Percentiles rank a stretch among this genome's conserved stretches.
Conservation (phyloP, 2,797 vertebrate genomes). For the Vireo griseus region DNA sequence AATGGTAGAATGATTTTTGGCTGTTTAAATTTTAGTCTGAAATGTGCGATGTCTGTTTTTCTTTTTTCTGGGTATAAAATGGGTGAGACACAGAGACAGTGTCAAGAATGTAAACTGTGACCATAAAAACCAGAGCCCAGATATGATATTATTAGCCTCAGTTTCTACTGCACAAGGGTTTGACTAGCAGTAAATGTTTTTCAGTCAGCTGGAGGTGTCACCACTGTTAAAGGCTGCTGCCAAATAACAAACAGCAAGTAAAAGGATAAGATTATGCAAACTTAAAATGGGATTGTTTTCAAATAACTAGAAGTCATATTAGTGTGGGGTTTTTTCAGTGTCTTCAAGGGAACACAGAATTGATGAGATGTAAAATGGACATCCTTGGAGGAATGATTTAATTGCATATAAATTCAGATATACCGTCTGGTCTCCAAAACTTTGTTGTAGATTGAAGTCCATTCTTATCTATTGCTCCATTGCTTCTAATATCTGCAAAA, state of each 20-base stretch:
- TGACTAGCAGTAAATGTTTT: neutral
- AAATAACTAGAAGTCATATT: neutral
- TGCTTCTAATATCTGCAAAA: neutral
- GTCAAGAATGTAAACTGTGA: conserved; percentile 19
- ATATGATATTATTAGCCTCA: neutral
- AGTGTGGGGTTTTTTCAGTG: accelerated
- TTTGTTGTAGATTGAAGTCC: neutral
- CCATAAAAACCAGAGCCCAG: neutral
- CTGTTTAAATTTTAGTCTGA: conserved; percentile 55
- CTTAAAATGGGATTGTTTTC: neutral
- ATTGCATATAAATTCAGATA: neutral
- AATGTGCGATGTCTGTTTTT: neutral
- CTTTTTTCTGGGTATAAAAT: conserved; percentile 20
- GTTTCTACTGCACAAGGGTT: neutral
- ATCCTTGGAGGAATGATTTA: neutral
- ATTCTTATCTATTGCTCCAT: neutral
- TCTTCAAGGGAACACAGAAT: neutral
- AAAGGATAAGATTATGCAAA: neutral
- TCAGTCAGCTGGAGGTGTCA: neutral
- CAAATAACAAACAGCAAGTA: neutral
- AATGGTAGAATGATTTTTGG: conserved; percentile 40
- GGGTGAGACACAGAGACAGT: neutral
- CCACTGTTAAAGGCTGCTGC: neutral
- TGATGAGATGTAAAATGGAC: neutral
- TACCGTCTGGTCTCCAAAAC: neutral